Conservation (phyloP, 2,113 vertebrate species). For the Petrocephalus zakoni region DNA sequence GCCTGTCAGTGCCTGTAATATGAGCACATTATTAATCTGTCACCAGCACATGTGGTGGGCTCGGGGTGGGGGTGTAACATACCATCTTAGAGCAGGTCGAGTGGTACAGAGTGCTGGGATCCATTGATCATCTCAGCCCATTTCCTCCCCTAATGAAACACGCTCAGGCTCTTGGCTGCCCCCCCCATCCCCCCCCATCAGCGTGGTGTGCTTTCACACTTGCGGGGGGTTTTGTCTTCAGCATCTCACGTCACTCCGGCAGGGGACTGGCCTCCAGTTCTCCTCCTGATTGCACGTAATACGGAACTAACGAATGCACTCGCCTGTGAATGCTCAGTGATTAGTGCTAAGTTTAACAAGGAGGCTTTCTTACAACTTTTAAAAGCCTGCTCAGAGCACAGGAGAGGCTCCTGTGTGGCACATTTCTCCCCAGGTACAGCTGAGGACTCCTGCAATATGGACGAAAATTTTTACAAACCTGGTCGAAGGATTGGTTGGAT, state of each 20-base stretch:
- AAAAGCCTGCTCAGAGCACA: not conserved
- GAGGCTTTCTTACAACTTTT: not conserved
- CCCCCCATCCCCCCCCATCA: not conserved
- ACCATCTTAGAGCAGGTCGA: not conserved
- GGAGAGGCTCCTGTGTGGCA: not conserved
- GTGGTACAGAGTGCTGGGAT: not conserved
- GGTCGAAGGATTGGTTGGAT: not conserved
- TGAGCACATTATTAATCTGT: not conserved
- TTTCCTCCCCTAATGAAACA: not conserved
- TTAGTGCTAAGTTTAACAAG: not conserved
- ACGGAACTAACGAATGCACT: not conserved
- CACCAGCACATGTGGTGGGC: not conserved
- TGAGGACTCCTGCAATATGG: not conserved
- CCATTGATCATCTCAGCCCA: not conserved
- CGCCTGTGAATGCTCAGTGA: not conserved
- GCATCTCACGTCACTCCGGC: not conserved
- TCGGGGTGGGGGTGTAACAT: not conserved
- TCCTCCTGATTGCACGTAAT: not conserved
- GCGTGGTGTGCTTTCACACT: not conserved
- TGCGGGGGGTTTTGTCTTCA: not conserved
- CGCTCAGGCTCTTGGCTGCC: not conserved
- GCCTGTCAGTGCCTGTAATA: not conserved
- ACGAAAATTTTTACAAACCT: not conserved
- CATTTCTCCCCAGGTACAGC: not conserved
- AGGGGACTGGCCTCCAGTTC: not conserved